phyloP scores from a whole-genome alignment of 2,888 invertebrate genomes.

The Odontomyia ornata region DNA sequence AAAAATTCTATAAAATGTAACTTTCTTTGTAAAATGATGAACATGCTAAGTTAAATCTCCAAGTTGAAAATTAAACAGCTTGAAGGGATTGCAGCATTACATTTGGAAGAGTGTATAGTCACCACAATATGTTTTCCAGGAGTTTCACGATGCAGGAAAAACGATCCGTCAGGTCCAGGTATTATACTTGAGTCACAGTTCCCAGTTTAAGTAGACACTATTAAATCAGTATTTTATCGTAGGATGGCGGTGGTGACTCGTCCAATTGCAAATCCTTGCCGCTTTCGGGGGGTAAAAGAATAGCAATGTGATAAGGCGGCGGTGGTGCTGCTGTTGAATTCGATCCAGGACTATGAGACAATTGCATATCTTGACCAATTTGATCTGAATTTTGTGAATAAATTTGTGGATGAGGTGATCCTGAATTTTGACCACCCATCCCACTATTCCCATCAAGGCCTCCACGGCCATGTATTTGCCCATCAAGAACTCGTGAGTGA shows the following conservation, averaged over 20 bases:
- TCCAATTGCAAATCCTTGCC: constrained; percentile 61
- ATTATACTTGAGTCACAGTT: too few species aligned
- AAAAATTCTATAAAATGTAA: too few species aligned
- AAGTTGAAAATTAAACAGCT: too few species aligned
- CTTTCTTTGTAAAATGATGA: too few species aligned
- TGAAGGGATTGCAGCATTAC: too few species aligned
- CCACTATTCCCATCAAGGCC: constrained; percentile 34
- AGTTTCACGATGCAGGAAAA: too few species aligned
- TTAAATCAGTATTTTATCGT: constrained; percentile 79
- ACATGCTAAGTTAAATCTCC: too few species aligned
- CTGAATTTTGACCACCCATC: constrained; percentile 44
- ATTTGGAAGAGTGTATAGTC: too few species aligned
- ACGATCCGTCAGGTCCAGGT: too few species aligned
- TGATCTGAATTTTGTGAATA: constrained; percentile 45
- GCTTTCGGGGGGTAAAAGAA: constrained; percentile 74
- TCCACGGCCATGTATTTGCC: constrained; percentile 35
- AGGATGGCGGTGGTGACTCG: constrained; percentile 77
- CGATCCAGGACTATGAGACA: constrained; percentile 44
- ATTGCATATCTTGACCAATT: constrained; percentile 28
- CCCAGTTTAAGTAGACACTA: constrained; percentile 50
- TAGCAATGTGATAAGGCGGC: constrained; percentile 86
- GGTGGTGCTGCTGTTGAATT: constrained; percentile 58
- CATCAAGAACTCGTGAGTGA: constrained; percentile 47
- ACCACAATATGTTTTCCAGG: too few species aligned
- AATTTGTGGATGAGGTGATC: constrained; percentile 38